These are phyloP conservation scores for Fabriciana adippe DNA, from an alignment of 2,888 invertebrate genomes.

Conservation along the genomic window DNA sequence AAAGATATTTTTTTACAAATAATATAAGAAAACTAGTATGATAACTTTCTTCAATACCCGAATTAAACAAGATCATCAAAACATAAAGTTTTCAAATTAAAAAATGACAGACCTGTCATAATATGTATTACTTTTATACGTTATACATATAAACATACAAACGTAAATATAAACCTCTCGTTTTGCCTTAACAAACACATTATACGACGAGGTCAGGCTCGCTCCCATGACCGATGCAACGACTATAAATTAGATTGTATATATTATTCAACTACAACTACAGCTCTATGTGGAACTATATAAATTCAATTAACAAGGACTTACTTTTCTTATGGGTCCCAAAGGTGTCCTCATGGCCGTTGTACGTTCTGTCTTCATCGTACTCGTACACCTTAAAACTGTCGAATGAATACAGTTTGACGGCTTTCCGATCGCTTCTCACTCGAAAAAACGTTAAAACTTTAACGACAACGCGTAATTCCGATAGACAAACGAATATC, in stretches of 20 bases:
- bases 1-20: neutral
- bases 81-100: too few relatives aligned
- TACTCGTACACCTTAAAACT: constrained; percentile 79
- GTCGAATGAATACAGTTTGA: constrained; percentile 81
- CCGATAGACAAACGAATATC: neutral
- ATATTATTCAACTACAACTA: constrained; percentile 11
- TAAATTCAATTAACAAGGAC: constrained; percentile 31
- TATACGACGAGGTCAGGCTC: constrained; percentile 15
- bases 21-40: too few relatives aligned
- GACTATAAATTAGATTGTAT: constrained; percentile 9
- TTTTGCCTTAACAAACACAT: constrained; percentile 10
- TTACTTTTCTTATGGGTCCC: constrained; percentile 72
- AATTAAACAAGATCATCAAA: too few relatives aligned
- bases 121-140: neutral
- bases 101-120: too few relatives aligned
- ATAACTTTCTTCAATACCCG: too few relatives aligned
- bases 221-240: constrained; percentile 18
- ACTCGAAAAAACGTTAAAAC: constrained; percentile 40
- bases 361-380: constrained; percentile 71
- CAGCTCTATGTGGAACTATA: constrained; percentile 21
- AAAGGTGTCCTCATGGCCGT: constrained; percentile 72
- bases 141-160: neutral
- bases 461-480: constrained; percentile 19
- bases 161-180: constrained; percentile 2
- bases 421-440: constrained; percentile 55